Percentiles rank a stretch among this genome's conserved stretches.
Evolutionary conservation across 2,888 invertebrate species (phyloP).

Genomic region (Drosophila emarginata): DNA sequence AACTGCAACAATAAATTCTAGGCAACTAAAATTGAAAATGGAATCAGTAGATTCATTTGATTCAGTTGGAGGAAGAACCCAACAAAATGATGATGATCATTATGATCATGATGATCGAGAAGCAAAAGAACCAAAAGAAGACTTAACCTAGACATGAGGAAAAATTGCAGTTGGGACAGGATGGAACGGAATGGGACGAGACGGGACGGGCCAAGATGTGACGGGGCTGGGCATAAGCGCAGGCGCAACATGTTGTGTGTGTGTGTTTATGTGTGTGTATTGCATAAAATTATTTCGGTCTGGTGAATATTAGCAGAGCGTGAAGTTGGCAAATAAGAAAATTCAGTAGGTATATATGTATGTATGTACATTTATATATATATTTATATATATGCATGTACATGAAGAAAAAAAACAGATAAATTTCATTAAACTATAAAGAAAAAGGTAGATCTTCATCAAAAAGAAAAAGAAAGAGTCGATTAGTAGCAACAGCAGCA

Average conservation of each 20-base stretch:
- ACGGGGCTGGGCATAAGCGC: constrained; percentile 52
- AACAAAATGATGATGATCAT: constrained; percentile 8
- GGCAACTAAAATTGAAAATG: constrained; percentile 59
- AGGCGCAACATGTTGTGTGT: constrained; percentile 59
- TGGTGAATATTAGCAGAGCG: constrained; percentile 82
- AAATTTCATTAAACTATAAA: constrained; percentile 71
- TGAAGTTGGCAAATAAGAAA: constrained; percentile 82
- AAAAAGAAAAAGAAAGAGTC: constrained; percentile 22
- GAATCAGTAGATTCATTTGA: constrained; percentile 23
- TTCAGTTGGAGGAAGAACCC: constrained; percentile 24
- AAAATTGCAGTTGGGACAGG: constrained; percentile 48
- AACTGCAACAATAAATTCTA: constrained; percentile 54
- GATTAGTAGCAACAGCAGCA: constrained; percentile 22
- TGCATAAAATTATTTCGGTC: constrained; percentile 83
- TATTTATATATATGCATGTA: constrained; percentile 47
- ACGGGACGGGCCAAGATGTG: neutral
- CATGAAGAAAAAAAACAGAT: constrained; percentile 53
- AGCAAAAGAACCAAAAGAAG: constrained; percentile 39
- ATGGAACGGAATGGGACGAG: neutral
- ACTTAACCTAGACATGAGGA: constrained; percentile 48
- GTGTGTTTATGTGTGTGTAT: constrained; percentile 76
- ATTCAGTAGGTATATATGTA: constrained; percentile 11
- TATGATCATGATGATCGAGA: constrained; percentile 24
- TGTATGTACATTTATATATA: neutral
- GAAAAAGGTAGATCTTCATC: constrained; percentile 34